A percentile compares a stretch with the other conserved stretches of the same genome.
Evolutionary conservation across 2,888 invertebrate genomes (phyloP).

Genomic region (Drymonia ruficornis): DNA sequence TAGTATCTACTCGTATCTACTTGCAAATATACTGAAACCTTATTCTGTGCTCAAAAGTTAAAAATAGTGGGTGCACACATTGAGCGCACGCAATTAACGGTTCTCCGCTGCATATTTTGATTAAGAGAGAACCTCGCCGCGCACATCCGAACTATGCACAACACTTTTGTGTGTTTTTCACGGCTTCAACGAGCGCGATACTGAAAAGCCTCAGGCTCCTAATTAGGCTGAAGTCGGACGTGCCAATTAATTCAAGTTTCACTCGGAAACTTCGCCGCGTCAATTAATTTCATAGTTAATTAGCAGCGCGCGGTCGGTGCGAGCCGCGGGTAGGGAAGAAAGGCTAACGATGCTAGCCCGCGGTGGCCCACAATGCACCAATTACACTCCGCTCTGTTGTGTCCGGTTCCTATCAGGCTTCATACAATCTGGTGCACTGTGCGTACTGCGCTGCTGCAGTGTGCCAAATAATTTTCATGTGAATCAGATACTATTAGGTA

Average conservation of each 20-base stretch:
- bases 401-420: slow-evolving; percentile 55
- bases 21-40: background rate
- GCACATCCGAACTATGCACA: slow-evolving; percentile 51
- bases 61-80: slow-evolving; percentile 17
- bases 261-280: slow-evolving; percentile 84
- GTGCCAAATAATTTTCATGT: too few relatives aligned
- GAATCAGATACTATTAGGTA: background rate
- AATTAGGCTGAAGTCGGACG: slow-evolving; percentile 85
- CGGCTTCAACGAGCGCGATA: slow-evolving; percentile 77
- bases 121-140: slow-evolving; percentile 29
- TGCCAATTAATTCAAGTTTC: slow-evolving; percentile 85
- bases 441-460: background rate
- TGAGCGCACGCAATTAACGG: slow-evolving; percentile 51
- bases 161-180: slow-evolving; percentile 83
- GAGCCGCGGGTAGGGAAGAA: slow-evolving; percentile 79
- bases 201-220: slow-evolving; percentile 84
- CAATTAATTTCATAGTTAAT: slow-evolving; percentile 86
- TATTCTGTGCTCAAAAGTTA: slow-evolving; percentile 16
- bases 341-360: slow-evolving; percentile 80
- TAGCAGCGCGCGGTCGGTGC: slow-evolving; percentile 72
- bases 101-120: slow-evolving; percentile 40
- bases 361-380: slow-evolving; percentile 77
- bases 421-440: slow-evolving; percentile 8
- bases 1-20: background rate
- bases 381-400: slow-evolving; percentile 76